Evolutionary conservation across 2,113 vertebrate species (phyloP).

Genomic region (Asarcornis scutulata): DNA sequence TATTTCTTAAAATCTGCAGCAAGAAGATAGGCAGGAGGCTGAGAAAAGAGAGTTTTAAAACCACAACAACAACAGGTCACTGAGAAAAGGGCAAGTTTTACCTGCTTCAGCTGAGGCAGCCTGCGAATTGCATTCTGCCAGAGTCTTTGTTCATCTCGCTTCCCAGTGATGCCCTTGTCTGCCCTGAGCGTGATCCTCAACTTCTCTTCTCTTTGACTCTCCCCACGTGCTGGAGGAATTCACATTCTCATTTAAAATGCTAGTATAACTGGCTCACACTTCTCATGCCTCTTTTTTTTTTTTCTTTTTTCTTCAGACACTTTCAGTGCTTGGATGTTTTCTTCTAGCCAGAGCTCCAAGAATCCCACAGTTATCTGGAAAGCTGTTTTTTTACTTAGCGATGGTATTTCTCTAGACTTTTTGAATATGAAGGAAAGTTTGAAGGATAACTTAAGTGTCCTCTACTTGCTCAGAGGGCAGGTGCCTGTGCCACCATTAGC

Average conservation of each 20-base stretch:
- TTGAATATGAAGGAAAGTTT: not conserved
- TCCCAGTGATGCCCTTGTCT: not conserved
- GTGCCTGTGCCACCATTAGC: not conserved
- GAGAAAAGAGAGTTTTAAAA: not conserved
- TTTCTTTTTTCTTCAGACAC: constrained; percentile 31
- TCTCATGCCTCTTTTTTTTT: not conserved
- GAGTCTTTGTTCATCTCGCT: constrained; percentile 13
- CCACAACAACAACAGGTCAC: not conserved
- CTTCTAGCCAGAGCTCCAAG: not conserved
- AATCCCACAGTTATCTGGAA: not conserved
- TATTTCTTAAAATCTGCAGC: constrained; percentile 19
- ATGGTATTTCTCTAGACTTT: not conserved
- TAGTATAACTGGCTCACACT: not conserved
- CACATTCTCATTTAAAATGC: constrained; percentile 1
- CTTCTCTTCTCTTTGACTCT: not conserved
- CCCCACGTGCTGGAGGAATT: not conserved
- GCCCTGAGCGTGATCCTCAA: not conserved
- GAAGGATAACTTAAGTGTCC: not conserved
- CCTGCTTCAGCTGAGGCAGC: not conserved
- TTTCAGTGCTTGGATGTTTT: not conserved
- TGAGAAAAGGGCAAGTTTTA: constrained; percentile 27
- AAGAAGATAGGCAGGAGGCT: not conserved
- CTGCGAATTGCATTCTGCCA: not conserved
- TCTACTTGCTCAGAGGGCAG: not conserved
- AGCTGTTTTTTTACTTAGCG: not conserved